Evolutionary conservation across 2,113 vertebrate species (phyloP).

Genomic region (Cephalopholis sonnerati): DNA sequence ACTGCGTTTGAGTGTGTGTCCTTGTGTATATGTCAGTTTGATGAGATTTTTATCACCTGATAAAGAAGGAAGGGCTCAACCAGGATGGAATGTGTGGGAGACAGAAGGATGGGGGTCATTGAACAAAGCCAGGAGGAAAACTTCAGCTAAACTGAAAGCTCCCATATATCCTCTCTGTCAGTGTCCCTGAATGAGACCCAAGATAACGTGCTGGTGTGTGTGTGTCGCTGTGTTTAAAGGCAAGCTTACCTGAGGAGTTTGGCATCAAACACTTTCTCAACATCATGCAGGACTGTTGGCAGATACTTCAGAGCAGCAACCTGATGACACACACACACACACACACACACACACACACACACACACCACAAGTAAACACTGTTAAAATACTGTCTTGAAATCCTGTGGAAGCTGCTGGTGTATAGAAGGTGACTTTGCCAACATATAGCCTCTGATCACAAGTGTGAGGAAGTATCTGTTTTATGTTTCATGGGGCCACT

Average conservation of each 20-base stretch:
- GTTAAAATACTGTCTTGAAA: slow-evolving; percentile 33
- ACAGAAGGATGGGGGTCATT: slow-evolving; percentile 47
- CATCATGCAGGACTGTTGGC: slow-evolving; percentile 95
- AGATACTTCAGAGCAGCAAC: slow-evolving; percentile 98
- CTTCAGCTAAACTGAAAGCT: slow-evolving; percentile 10
- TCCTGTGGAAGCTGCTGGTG: slow-evolving; percentile 19
- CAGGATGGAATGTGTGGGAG: slow-evolving; percentile 17
- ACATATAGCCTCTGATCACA: slow-evolving; percentile 34
- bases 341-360: slow-evolving; percentile 31
- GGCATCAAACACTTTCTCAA: slow-evolving; percentile 95
- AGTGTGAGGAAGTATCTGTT: slow-evolving; percentile 5
- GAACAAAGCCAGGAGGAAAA: slow-evolving; percentile 48
- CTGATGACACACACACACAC: slow-evolving; percentile 78
- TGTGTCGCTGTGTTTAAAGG: slow-evolving; percentile 4
- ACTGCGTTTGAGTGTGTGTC: slow-evolving; percentile 43
- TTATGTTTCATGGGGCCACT: slow-evolving; percentile 35
- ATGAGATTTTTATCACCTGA: slow-evolving; percentile 66
- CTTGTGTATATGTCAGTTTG: slow-evolving; percentile 55
- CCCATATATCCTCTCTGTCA: slow-evolving; percentile 39
- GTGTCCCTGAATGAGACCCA: slow-evolving; percentile 35
- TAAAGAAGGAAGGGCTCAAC: slow-evolving; percentile 40
- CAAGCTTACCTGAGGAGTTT: slow-evolving; percentile 92
- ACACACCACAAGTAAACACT: slow-evolving; percentile 33
- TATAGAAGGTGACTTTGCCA: slow-evolving; percentile 53
- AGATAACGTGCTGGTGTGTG: slow-evolving; percentile 26